Evolutionary conservation across 2,888 invertebrate genomes (phyloP).

Genomic region (Drosophila paracracens): DNA sequence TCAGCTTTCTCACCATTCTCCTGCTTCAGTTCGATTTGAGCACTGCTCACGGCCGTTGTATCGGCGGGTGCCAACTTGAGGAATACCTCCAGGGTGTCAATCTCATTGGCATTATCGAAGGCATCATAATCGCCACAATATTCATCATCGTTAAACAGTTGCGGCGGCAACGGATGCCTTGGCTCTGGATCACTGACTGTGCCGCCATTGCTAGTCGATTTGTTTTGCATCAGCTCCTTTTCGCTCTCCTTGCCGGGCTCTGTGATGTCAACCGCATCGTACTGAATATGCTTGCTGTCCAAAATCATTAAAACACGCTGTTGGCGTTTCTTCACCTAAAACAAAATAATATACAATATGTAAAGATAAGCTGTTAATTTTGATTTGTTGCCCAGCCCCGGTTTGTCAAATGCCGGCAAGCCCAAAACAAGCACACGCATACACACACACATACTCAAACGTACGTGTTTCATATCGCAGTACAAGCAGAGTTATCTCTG

Average conservation of each 20-base stretch:
- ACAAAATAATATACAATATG: not conserved
- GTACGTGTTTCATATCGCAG: not conserved
- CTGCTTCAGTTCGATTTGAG: slow-evolving; percentile 85
- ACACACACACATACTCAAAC: slow-evolving; percentile 20
- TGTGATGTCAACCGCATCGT: slow-evolving; percentile 96
- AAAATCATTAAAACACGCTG: slow-evolving; percentile 97
- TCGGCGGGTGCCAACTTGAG: slow-evolving; percentile 90
- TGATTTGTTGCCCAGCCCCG: slow-evolving; percentile 29
- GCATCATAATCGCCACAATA: slow-evolving; percentile 96
- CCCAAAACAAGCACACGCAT: slow-evolving; percentile 33
- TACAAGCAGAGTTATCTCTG: slow-evolving; percentile 16
- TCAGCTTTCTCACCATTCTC: slow-evolving; percentile 70
- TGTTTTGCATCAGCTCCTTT: slow-evolving; percentile 96
- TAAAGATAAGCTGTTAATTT: not conserved
- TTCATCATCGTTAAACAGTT: slow-evolving; percentile 95
- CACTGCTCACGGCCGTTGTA: slow-evolving; percentile 84
- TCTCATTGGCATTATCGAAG: slow-evolving; percentile 96
- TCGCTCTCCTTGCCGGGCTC: slow-evolving; percentile 95
- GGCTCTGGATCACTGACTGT: slow-evolving; percentile 91
- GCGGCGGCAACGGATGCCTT: slow-evolving; percentile 94
- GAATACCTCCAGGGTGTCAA: slow-evolving; percentile 95
- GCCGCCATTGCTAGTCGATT: slow-evolving; percentile 90
- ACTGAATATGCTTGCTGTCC: slow-evolving; percentile 95
- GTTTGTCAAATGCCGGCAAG: slow-evolving; percentile 60
- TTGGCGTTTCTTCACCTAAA: slow-evolving; percentile 97